Evolutionary conservation across 2,797 vertebrate species (phyloP).

Genomic region (Geotria australis): DNA sequence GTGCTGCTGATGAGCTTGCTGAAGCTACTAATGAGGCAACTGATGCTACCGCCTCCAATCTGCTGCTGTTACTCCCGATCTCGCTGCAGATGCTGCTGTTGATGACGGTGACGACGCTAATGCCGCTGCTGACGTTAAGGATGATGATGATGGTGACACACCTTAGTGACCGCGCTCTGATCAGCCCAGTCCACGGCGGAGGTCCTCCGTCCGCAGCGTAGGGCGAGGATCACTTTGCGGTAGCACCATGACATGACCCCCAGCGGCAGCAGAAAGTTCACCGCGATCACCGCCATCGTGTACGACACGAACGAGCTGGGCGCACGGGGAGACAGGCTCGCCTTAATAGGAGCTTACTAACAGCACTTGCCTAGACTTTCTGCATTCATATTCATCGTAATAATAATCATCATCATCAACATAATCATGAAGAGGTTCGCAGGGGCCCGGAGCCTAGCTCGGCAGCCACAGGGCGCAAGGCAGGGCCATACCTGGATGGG

Average conservation of each 20-base stretch:
- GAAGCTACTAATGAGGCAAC: no score
- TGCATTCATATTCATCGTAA: not conserved
- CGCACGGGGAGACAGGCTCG: not conserved
- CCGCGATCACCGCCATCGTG: slow-evolving; percentile 38
- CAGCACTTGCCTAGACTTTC: not conserved
- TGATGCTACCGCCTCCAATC: no score
- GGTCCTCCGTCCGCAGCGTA: slow-evolving; percentile 26
- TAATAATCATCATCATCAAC: not conserved
- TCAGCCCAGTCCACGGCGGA: slow-evolving; percentile 53
- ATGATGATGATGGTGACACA: slow-evolving; percentile 5
- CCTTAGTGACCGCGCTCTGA: slow-evolving; percentile 76
- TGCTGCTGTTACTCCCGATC: no score
- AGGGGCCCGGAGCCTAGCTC: no score
- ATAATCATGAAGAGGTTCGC: slow-evolving; percentile 2
- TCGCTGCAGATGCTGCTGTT: no score
- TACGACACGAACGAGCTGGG: slow-evolving; percentile 43
- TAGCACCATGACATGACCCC: slow-evolving; percentile 84
- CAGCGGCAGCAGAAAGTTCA: slow-evolving; percentile 66
- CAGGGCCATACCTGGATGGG: no score
- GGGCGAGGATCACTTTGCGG: slow-evolving; percentile 40
- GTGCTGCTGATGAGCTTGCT: no score
- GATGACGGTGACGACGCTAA: no score
- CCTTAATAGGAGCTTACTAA: not conserved
- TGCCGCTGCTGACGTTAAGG: no score
- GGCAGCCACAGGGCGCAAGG: no score